These are phyloP conservation scores for Sebastes iracundus DNA, from an alignment of 2,797 vertebrate genomes.

Conservation along the genomic window DNA sequence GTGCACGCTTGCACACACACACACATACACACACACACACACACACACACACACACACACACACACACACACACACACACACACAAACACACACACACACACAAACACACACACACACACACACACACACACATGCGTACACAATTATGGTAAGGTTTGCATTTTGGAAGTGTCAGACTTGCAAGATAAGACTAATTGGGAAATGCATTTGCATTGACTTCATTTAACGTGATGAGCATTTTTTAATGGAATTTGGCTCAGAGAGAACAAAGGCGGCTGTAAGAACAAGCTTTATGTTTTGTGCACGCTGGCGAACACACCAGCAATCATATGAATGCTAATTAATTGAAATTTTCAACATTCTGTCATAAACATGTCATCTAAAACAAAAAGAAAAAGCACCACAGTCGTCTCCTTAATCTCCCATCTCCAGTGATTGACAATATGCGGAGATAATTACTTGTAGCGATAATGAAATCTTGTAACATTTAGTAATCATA, in stretches of 20 bases:
- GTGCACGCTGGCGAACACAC: constrained; percentile 22
- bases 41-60: not conserved
- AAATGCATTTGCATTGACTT: constrained; percentile 52
- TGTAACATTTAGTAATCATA: constrained; percentile 27
- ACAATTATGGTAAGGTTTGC: not conserved
- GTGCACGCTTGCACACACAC: not conserved
- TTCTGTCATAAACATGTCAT: constrained; percentile 27
- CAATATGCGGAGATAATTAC: constrained; percentile 48
- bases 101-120: not conserved
- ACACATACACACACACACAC: not conserved
- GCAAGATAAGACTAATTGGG: constrained; percentile 58
- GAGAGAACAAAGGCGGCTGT: constrained; percentile 44
- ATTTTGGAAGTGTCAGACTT: constrained; percentile 37
- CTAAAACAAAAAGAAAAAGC: constrained; percentile 10
- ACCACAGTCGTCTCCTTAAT: constrained; percentile 4
- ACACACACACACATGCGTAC: not conserved
- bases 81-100: not conserved
- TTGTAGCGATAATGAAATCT: constrained; percentile 27
- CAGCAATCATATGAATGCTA: constrained; percentile 28
- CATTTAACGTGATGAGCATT: constrained; percentile 43
- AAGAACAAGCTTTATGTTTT: constrained; percentile 33
- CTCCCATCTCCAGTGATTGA: constrained; percentile 20
- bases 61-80: not conserved
- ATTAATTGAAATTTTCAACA: constrained; percentile 38
- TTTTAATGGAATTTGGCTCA: constrained; percentile 47